Evolutionary conservation across 2,113 vertebrate species (phyloP).

Genomic region (Montifringilla adamsi): DNA sequence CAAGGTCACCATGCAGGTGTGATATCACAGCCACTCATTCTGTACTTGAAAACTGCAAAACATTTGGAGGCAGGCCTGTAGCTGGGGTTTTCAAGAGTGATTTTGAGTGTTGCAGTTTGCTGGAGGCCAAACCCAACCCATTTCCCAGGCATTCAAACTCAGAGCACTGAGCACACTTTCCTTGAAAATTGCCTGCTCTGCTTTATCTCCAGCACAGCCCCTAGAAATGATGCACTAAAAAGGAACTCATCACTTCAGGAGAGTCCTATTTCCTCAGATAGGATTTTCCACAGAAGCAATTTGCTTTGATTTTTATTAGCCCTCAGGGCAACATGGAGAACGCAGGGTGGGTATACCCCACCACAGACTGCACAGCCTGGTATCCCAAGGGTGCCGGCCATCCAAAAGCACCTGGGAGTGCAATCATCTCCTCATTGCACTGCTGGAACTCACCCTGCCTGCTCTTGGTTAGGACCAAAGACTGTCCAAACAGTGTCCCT

Average conservation of each 20-base stretch:
- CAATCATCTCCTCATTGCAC: not conserved
- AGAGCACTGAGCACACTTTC: not conserved
- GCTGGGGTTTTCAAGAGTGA: not conserved
- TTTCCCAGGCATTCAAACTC: not conserved
- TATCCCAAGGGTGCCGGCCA: not conserved
- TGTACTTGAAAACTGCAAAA: not conserved
- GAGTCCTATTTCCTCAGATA: not conserved
- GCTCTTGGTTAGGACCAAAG: not conserved
- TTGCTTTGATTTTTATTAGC: not conserved
- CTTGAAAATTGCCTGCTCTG: not conserved
- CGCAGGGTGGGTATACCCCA: no score
- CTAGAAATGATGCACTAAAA: not conserved
- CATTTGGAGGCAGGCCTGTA: not conserved
- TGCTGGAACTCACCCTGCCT: not conserved
- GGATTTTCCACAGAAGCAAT: not conserved
- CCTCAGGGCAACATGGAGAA: not conserved
- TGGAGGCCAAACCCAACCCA: not conserved
- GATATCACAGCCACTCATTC: not conserved
- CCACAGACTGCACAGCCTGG: not conserved
- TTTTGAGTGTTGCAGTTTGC: not conserved
- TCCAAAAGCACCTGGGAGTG: not conserved
- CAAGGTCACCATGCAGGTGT: accelerated
- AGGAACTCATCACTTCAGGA: not conserved
- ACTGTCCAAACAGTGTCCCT: not conserved
- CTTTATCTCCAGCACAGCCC: not conserved